Percentiles rank a stretch among this genome's conserved stretches.
Evolutionary conservation across 2,113 vertebrate genomes (phyloP).

Genomic region (Eptesicus fuscus): DNA sequence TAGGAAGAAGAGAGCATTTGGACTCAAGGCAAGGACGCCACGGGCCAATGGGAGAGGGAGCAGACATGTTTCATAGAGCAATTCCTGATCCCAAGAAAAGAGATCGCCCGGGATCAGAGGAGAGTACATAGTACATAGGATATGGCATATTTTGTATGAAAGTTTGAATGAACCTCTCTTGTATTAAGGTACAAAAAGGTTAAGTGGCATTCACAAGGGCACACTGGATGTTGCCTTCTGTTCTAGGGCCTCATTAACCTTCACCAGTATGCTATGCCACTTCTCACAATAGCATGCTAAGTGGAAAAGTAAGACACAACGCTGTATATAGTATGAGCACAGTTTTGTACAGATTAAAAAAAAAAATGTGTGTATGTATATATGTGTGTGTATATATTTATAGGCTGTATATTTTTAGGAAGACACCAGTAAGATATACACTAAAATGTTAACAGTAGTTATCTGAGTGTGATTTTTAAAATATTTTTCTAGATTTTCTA

Average conservation of each 20-base stretch:
- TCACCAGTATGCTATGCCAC: background rate
- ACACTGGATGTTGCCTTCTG: background rate
- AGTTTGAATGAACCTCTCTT: background rate
- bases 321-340: background rate
- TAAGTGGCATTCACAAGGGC: background rate
- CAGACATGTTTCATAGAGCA: background rate
- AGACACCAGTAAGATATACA: conserved; percentile 11
- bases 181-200: background rate
- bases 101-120: background rate
- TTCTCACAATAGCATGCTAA: background rate
- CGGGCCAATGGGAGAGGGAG: background rate
- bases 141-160: background rate
- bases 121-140: background rate
- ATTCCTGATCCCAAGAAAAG: background rate
- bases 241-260: background rate
- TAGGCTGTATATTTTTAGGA: conserved; percentile 24
- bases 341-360: background rate
- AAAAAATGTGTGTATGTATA: background rate
- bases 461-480: conserved; percentile 1
- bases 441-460: background rate
- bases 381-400: background rate
- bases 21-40: background rate
- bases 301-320: background rate
- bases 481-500: conserved; percentile 44
- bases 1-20: background rate